Percentiles rank a stretch among this genome's conserved stretches.
phyloP scores from a whole-genome alignment of 2,797 vertebrate genomes.

The Falco columbarius region DNA sequence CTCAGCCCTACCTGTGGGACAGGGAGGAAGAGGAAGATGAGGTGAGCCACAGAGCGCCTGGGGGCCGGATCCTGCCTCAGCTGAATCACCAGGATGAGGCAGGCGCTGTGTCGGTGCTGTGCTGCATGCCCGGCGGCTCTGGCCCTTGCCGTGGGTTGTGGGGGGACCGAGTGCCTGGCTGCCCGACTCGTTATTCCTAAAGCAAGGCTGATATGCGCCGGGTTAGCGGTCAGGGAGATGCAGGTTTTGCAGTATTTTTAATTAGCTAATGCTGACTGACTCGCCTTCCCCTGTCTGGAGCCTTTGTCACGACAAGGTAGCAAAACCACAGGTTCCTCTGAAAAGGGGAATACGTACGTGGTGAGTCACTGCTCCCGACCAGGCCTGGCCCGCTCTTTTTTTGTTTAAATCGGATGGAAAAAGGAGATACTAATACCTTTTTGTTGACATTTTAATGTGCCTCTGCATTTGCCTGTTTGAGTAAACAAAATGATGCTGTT shows the following conservation, averaged over 20 bases:
- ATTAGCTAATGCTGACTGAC: not conserved
- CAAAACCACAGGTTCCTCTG: constrained; percentile 13
- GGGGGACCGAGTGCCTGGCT: accelerated
- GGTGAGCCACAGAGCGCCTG: constrained; percentile 1
- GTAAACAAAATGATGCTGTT: not conserved
- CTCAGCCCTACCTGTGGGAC: not conserved
- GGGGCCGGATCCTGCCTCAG: not conserved
- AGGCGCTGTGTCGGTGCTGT: not conserved
- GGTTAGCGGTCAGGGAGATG: not conserved
- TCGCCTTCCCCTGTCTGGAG: not conserved
- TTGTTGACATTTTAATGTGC: not conserved
- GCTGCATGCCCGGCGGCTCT: accelerated
- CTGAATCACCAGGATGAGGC: not conserved
- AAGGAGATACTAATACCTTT: not conserved
- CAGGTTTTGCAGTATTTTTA: not conserved
- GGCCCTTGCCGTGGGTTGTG: not conserved
- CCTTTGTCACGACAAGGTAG: not conserved
- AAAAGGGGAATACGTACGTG: accelerated
- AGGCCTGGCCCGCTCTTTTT: not conserved
- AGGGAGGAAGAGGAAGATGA: not conserved
- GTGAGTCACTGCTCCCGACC: not conserved
- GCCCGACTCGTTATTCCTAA: not conserved
- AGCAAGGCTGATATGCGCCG: not conserved
- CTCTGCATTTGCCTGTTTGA: not conserved
- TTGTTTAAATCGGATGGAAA: not conserved